These are phyloP conservation scores for Drosophila recens DNA, from an alignment of 2,888 invertebrate genomes.

Conservation along the genomic window DNA sequence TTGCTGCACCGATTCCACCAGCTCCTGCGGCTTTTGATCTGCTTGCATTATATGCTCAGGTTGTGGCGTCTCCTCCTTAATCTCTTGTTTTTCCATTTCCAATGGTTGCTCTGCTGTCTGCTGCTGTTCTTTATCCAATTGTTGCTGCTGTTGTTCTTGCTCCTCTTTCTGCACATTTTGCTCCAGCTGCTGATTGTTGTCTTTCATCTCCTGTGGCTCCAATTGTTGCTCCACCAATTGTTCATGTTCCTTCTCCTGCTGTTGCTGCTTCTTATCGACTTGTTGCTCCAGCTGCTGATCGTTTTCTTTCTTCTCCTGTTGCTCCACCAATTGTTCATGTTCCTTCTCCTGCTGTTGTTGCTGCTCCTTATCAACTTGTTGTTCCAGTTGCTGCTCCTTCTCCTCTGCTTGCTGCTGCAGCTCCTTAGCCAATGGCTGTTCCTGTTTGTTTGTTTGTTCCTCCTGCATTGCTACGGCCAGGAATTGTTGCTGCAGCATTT, in stretches of 20 bases:
- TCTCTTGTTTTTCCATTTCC: background rate
- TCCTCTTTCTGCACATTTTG: background rate
- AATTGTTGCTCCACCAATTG: background rate
- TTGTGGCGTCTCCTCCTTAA: background rate
- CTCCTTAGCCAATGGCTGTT: background rate
- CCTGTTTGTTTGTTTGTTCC: background rate
- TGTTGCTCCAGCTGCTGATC: background rate
- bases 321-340: background rate
- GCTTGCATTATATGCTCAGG: background rate
- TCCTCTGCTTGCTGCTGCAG: background rate
- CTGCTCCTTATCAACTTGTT: background rate
- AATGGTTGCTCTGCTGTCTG: background rate
- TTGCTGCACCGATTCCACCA: background rate
- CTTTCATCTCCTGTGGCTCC: background rate
- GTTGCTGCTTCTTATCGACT: background rate
- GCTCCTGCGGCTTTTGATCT: background rate
- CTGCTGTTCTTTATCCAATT: background rate
- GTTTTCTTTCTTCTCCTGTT: background rate
- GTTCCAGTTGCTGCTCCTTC: background rate
- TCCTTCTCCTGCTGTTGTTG: no score
- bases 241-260: no score
- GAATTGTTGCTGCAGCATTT: slow-evolving; percentile 50
- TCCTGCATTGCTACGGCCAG: slow-evolving; percentile 6
- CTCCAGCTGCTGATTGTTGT: background rate
- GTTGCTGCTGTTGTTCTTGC: background rate